Base-by-base conservation (phyloP, 2,797 vertebrate species). In the Mormyrops boulengeri region DNA sequence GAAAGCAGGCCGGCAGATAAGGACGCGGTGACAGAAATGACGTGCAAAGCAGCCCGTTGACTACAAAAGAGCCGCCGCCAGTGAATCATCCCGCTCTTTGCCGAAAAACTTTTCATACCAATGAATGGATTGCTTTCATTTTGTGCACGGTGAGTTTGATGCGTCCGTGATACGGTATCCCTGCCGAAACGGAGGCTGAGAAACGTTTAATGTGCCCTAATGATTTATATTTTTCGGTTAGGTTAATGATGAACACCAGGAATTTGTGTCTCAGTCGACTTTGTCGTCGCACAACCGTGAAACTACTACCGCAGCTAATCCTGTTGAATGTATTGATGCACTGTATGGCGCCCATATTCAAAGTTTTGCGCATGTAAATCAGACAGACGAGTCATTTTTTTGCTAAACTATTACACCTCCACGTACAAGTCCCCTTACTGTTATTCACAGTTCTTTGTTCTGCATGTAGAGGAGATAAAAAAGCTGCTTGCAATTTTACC, bases 351-450 rank as follows among this genome's bases (percentile, higher is more conserved):
- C 17, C 3, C 50, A 12, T 22, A n/a, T 60, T n/a, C 55, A 60
- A 60, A 22, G 5, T 60, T 60, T 60, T 60, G 55, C 55, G 2
- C 19, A 19, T n/a, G 12, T 44, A 55, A 89, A 47, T 22, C 22
- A 66, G 55, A 80, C 11, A 49, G 53, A 85, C 5, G 77, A 89
- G 38, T 60, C 22, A 85, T 49, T 85, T 89, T 89, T 62, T 53
- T 60, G 22, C 80, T 89, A 89, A 9, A 12, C 19, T 62, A 8
- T 49, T 84, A n/a, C 50, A 3, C 69, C 47, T 84, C 19, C 7
- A 84, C 19, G 9, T 60, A 34, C 2, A 34, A n/a, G 34, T 82
- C 38, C 17, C 77, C 41, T 41, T 47, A n/a, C 2, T 47, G 77
- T 47, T 2, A 19, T 2, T 49, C 2, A n/a, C 41, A 49, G n/a